Base-by-base conservation (phyloP, 2,797 vertebrate genomes). In the Chelon labrosus region DNA sequence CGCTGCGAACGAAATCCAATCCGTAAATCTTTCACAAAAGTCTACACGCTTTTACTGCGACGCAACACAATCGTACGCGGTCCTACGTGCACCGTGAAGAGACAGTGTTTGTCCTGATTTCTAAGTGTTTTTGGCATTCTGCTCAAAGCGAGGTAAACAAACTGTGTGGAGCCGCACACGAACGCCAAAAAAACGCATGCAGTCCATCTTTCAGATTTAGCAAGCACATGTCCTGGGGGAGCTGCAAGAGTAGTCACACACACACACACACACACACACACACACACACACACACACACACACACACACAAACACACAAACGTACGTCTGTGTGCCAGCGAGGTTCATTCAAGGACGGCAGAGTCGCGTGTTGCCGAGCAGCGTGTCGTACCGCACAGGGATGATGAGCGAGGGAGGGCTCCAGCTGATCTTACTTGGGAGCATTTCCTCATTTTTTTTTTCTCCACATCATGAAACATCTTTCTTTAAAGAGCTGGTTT, bases 321-420 rank as follows among this genome's bases (percentile, higher is more conserved):
- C 44, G 57, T 37, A 14, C 4, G 5, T 20, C 44, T 65, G 60
- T 41, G 61, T 63, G 63, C 44, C 59, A 47, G 35, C 0, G 13
- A 22, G 65, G 85, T 79, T 85, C 66, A 77, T 3, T 4, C 0
- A n/a, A 80, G 87, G 84, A 85, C 82, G 35, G 61, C 50, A 1
- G 35, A 51, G 82, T 57, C 4, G 22, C 25, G 14, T 20, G 79
- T 70, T 73, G 75, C 67, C 0, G 54, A 72, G 68, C 71, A 70
- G 70, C 67, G 1, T 12, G 59, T 65, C 31, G 31, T 9, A 19
- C 67, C 53, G 16, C 66, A 64, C 59, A 22, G 61, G 51, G 47
- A 54, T 31, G 74, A 63, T 16, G 5, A 46, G 50, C 17, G 5
- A 35, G 64, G 22, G 22, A 22, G 22, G 22, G 22, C 22, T 22